Evolutionary conservation across 2,888 invertebrate species (phyloP).

Genomic region (Liopterus haemorrhoidalis): DNA sequence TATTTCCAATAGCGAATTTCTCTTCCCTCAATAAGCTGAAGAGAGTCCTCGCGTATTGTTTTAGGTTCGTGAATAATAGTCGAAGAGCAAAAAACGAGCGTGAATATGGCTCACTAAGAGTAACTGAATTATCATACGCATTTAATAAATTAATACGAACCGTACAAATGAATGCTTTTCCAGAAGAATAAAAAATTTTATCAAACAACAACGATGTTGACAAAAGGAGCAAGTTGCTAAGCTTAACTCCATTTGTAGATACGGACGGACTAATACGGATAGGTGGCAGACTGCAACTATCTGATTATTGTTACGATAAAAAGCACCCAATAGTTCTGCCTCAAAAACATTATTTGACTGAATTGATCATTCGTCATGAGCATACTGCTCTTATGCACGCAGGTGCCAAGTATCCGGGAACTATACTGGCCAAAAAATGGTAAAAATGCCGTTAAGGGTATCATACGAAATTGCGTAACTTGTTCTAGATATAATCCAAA

Average conservation of each 20-base stretch:
- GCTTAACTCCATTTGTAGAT: not conserved
- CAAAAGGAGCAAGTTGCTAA: not conserved
- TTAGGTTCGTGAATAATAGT: not conserved
- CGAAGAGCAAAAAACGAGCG: not conserved
- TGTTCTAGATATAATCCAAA: too few species aligned
- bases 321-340: too few species aligned
- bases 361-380: not conserved
- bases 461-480: not conserved
- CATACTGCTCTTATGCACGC: not conserved
- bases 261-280: slow-evolving; percentile 3
- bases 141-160: not conserved
- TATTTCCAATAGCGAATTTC: not conserved
- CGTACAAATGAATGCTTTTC: not conserved
- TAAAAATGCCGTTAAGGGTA: not conserved
- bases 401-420: not conserved
- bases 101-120: not conserved
- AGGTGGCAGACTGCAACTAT: slow-evolving; percentile 10
- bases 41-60: not conserved
- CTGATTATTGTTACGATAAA: slow-evolving; percentile 12
- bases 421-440: slow-evolving; percentile 2
- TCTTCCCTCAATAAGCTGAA: not conserved
- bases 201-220: not conserved
- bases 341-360: not conserved
- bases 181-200: not conserved
- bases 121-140: not conserved